phyloP scores from a whole-genome alignment of 2,113 vertebrate genomes.

The Etheostoma cragini region DNA sequence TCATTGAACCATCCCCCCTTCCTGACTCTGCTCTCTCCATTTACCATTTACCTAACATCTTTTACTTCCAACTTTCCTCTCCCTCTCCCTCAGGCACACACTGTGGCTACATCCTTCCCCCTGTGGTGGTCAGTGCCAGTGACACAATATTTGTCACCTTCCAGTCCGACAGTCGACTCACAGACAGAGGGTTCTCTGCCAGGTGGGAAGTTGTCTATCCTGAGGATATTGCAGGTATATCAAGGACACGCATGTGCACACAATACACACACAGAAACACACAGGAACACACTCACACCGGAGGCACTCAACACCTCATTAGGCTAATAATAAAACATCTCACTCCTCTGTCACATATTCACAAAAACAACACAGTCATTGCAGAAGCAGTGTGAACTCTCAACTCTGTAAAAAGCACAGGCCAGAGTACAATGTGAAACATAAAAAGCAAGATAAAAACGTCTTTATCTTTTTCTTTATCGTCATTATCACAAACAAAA shows the following conservation, averaged over 20 bases:
- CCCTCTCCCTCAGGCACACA: constrained; percentile 73
- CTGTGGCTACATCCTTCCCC: constrained; percentile 82
- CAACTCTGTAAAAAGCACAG: constrained; percentile 29
- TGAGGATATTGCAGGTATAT: constrained; percentile 84
- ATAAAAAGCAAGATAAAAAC: constrained; percentile 45
- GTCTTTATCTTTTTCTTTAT: constrained; percentile 39
- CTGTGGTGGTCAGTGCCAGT: constrained; percentile 78
- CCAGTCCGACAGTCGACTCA: constrained; percentile 78
- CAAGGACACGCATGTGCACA: not conserved
- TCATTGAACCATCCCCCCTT: not conserved
- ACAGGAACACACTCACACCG: constrained; percentile 26
- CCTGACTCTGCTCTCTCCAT: not conserved
- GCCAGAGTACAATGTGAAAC: constrained; percentile 42
- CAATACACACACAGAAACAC: constrained; percentile 29
- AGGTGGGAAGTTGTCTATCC: constrained; percentile 84
- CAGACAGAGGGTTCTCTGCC: constrained; percentile 82
- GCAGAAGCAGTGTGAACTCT: constrained; percentile 18
- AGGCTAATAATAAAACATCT: constrained; percentile 34
- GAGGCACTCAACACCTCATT: constrained; percentile 39
- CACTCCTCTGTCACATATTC: constrained; percentile 17
- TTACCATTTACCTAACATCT: not conserved
- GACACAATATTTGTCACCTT: constrained; percentile 79
- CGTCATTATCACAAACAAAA: constrained; percentile 19
- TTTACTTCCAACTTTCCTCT: constrained; percentile 6
- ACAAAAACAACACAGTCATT: constrained; percentile 25